Base-by-base conservation (phyloP, 1,140 invertebrate genomes). In the Papilio xuthus region DNA sequence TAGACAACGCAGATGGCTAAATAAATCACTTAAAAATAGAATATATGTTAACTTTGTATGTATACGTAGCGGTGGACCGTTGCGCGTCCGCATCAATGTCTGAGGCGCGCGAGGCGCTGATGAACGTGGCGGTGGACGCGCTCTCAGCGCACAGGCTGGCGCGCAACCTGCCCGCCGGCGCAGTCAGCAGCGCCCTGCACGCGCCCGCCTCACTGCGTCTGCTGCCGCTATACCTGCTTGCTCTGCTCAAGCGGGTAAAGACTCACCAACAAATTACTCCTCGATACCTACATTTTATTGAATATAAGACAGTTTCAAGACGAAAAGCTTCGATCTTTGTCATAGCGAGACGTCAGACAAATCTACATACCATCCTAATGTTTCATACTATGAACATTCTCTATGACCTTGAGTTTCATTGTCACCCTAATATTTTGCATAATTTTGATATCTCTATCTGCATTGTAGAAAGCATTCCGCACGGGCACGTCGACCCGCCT, bases 81-180 rank as follows among this genome's bases (percentile, higher is more conserved):
- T 98, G 97, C 79, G 94, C 97, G 79, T 95, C 97, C 60, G 97
- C 97, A 13, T 98, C 97, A 56, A 93, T 99, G 84, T 95, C 96
- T 4, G 99, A 99, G 94, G 99, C 99, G 4, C 95, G 98, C 71
- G 99, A 99, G 93, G 99, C 99, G 12, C 95, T 99, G 78, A 97
- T 99, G 60, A 99, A 99, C 94, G 98, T 98, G 53, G 98, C 97
- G 4, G 96, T 99, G 67, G 99, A 99, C 94, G 96, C 98, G 80
- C 93, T 99, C 37, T 96, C 96, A 71, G 96, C 98, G 6, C 99
- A 97, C 90, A 96, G 97, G 87, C 94, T 96, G 74, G 95, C 96
- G 50, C 89, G 90, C 84, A 91, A 90, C 86, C 81, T 92, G 81
- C 90, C 91, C 12, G 92, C 92, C 7, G 95, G 95, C 77, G 89